Percentiles rank a stretch among this genome's conserved stretches.
Conservation (phyloP, 2,888 invertebrate species). For the Leptura quadrifasciata region DNA sequence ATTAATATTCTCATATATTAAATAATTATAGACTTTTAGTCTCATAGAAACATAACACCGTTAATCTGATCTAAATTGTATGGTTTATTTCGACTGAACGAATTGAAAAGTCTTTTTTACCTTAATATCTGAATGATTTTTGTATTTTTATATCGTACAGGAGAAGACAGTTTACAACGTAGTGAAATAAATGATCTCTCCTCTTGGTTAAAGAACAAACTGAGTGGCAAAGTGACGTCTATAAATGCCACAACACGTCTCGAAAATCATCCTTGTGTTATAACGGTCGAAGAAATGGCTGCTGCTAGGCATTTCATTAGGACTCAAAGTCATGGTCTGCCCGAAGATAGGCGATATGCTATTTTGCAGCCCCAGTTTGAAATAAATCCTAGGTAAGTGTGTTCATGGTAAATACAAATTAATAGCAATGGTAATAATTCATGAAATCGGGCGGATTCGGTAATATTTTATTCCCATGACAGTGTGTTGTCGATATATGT, state of each 20-base stretch:
- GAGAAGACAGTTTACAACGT: conserved; percentile 82
- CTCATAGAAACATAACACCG: too few species aligned
- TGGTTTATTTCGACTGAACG: too few species aligned
- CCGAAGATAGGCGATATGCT: conserved; percentile 90
- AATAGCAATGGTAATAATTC: too few species aligned
- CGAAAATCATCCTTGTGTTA: conserved; percentile 93
- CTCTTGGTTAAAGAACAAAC: conserved; percentile 84
- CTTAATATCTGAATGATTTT: background rate
- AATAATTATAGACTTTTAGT: too few species aligned
- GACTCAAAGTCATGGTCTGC: conserved; percentile 87
- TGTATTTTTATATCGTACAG: conserved; percentile 66
- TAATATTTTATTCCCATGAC: too few species aligned
- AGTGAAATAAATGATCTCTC: conserved; percentile 87
- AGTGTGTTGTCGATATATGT: too few species aligned
- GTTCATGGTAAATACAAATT: too few species aligned
- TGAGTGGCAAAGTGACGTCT: conserved; percentile 87
- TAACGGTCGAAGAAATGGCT: conserved; percentile 97
- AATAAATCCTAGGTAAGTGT: conserved; percentile 92
- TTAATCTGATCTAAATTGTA: too few species aligned
- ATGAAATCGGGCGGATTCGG: too few species aligned
- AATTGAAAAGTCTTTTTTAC: too few species aligned
- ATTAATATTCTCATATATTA: too few species aligned
- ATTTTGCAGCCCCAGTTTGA: conserved; percentile 94
- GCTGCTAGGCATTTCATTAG: conserved; percentile 95
- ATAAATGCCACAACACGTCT: conserved; percentile 90